Percentiles rank a stretch among this genome's conserved stretches.
These are phyloP conservation scores for Propithecus coquereli DNA, from an alignment of 2,113 vertebrate species.

Conservation along the genomic window DNA sequence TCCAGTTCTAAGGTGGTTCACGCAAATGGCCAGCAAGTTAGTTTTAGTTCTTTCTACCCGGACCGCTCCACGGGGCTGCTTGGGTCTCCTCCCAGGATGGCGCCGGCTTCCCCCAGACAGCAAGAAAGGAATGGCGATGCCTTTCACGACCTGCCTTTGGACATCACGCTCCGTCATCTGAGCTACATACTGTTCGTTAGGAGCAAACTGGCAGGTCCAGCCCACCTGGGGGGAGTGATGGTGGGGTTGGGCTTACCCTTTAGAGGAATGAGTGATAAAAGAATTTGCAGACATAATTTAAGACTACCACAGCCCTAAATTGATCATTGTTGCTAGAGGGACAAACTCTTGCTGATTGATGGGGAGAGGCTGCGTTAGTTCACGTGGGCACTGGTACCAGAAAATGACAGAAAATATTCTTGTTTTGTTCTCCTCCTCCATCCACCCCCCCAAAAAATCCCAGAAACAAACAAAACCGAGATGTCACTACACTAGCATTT, in stretches of 20 bases:
- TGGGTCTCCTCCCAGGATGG: neutral
- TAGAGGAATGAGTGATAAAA: neutral
- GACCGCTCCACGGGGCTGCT: neutral
- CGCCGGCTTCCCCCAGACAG: neutral
- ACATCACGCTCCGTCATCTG: too few relatives aligned
- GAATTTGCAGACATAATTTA: neutral
- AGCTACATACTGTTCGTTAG: fast-evolving
- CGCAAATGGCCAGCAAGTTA: neutral
- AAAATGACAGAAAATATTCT: neutral
- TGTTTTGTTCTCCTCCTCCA: neutral
- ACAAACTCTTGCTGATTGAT: too few relatives aligned
- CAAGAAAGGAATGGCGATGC: fast-evolving
- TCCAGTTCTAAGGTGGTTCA: neutral
- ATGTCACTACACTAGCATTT: neutral
- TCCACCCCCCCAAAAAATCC: fast-evolving
- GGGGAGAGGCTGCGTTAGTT: too few relatives aligned
- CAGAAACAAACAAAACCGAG: neutral
- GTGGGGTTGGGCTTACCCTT: too few relatives aligned
- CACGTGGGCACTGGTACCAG: neutral
- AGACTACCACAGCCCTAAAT: neutral
- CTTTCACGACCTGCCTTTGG: neutral
- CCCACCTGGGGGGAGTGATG: neutral
- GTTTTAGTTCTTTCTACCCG: neutral
- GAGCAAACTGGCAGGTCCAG: neutral
- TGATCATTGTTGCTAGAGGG: neutral